Evolutionary conservation across 2,797 vertebrate genomes (phyloP), one percentile per base, ranked within the genome.

Genomic region (Poeciliopsis infans): DNA sequence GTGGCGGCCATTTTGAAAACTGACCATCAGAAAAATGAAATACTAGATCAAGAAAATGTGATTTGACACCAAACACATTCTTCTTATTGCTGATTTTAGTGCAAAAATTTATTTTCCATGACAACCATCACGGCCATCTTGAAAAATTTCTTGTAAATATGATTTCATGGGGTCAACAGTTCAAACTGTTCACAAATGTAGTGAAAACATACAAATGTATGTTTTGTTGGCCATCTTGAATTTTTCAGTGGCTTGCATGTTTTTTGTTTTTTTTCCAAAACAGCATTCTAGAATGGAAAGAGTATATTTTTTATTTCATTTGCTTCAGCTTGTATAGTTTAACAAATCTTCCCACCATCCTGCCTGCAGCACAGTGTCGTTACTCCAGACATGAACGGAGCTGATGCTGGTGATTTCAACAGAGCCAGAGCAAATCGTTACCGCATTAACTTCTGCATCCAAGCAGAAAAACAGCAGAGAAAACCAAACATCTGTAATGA

Each of bases 341-440:
- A 10, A 64, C 16, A 36, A 64, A 64, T 18, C 7, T 3, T 10
- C 61, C 16, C 33, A 36, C 59, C 33, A 36, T 15, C 59, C 31
- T 64, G 33, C 25, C 18, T 4, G 18, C 12, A 41, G 66, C 39
- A 2, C 36, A 41, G 8, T 1, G 4, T 39, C 23, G 15, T 45
- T 7, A 16, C 1, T 43, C 12, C 41, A 15, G n/a, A 68, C 18
- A 68, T 41, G 41, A 68, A 41, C 36, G 25, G 36, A n/a, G 25
- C 23, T n/a, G 41, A 69, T 25, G 11, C 13, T 70, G 68, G 12
- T 45, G 5, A 43, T 70, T 70, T 45, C n/a, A 70, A n/a, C 39
- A 28, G 28, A 41, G 78, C 76, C 46, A 59, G 57, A 78, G 78
- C 69, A 70, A 74, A 87, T 80, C 70, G 80, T 81, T 82, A 82